Evolutionary conservation across 2,113 vertebrate genomes (phyloP).

Genomic region (Ariopsis seemanni): DNA sequence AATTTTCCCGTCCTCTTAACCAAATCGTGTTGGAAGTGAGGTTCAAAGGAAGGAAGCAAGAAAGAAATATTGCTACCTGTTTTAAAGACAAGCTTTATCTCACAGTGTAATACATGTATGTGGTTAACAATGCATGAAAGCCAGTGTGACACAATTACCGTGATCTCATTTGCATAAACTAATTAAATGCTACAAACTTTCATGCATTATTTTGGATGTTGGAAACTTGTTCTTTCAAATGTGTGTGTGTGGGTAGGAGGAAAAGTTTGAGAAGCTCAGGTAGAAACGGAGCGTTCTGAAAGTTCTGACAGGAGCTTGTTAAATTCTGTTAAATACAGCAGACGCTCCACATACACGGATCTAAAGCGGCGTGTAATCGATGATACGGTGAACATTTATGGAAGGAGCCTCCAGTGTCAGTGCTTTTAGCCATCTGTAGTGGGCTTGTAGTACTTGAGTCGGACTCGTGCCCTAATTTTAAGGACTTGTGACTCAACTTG

Average conservation of each 20-base stretch:
- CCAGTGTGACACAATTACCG: not conserved
- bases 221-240: not conserved
- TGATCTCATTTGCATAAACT: not conserved
- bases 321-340: not conserved
- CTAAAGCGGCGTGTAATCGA: no score
- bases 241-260: no score
- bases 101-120: not conserved
- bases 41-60: not conserved
- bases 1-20: not conserved
- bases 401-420: no score
- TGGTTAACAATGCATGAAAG: not conserved
- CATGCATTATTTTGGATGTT: not conserved
- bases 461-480: no score
- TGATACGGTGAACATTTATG: no score
- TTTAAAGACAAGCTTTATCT: not conserved
- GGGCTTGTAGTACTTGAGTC: no score
- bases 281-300: not conserved
- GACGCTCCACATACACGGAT: no score
- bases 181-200: not conserved
- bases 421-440: no score
- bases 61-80: not conserved
- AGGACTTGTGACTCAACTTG: no score
- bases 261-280: not conserved
- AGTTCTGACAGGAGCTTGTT: not conserved
- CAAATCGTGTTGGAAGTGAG: not conserved